Evolutionary conservation across 2,888 invertebrate genomes (phyloP).

Genomic region (Galerucella calmariensis): DNA sequence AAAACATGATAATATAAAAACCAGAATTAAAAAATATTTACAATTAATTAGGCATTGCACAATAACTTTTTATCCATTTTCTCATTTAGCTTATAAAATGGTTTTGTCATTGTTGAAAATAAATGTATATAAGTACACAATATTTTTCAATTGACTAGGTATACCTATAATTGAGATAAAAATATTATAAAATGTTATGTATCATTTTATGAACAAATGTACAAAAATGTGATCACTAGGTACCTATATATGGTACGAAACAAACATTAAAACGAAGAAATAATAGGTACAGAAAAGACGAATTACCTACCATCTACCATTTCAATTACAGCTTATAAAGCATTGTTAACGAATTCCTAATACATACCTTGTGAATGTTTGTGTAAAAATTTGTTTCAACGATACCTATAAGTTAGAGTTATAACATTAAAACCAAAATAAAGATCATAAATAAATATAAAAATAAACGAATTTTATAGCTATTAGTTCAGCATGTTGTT

Average conservation of each 20-base stretch:
- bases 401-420: neutral
- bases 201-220: no score
- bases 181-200: no score
- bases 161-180: no score
- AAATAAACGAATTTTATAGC: neutral
- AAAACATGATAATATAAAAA: no score
- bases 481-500: conserved; percentile 2
- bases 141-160: no score
- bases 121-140: no score
- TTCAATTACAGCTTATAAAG: neutral
- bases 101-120: no score
- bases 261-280: no score
- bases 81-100: no score
- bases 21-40: no score
- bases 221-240: neutral
- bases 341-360: neutral
- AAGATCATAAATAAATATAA: conserved; percentile 1
- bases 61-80: no score
- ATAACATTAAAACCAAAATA: neutral
- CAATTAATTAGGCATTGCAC: no score
- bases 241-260: neutral
- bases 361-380: neutral
- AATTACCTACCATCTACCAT: neutral
- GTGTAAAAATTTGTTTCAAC: neutral
- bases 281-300: neutral